Evolutionary conservation across 1,140 invertebrate genomes (phyloP), one percentile per base, ranked within the genome.

Genomic region (Zaprionus ghesquierei): DNA sequence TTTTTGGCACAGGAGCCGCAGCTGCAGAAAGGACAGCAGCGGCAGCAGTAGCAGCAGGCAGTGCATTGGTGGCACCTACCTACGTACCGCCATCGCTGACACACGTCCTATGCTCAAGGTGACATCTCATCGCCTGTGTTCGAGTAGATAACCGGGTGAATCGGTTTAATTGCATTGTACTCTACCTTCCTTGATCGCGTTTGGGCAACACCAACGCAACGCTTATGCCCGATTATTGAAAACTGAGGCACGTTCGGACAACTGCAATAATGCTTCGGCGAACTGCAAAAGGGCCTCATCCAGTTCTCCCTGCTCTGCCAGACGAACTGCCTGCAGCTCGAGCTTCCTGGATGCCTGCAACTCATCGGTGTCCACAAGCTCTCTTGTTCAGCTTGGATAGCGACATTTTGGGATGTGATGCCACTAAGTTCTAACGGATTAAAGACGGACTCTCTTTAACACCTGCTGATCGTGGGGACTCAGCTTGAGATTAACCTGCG

Each of bases 181-280:
- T n/a, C n/a, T n/a, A n/a, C n/a, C n/a, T n/a, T n/a, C 96, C 95
- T 85, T 94, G 79, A 77, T 94, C 93, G 59, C 94, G 93, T 66
- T 94, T 94, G 51, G 93, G 92, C n/a, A 97, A n/a, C n/a, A n/a
- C n/a, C n/a, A 93, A 60, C 96, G 92, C 6, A 95, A 92, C 2
- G 95, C 94, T 87, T 98, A 96, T 0, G 97, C 97, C 66, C 96
- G 92, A 87, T 97, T 97, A 90, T 97, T 98, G 75, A 96, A 95
- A 4, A 94, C 92, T 0, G 96, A 95, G 2, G 96, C 93, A 27
- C 93, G 93, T 23, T 92, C 64, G 0, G 92, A 79, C 44, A 93
- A 78, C n/a, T 93, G 68, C 15, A n/a, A n/a, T n/a, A 97, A 93
- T 1, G 95, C 95, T 78, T 94, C 77, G 10, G 92, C 93, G 53